Evolutionary conservation across 2,797 vertebrate genomes (phyloP), one percentile per base, ranked within the genome.

Genomic region (Catostomus latipinnis): DNA sequence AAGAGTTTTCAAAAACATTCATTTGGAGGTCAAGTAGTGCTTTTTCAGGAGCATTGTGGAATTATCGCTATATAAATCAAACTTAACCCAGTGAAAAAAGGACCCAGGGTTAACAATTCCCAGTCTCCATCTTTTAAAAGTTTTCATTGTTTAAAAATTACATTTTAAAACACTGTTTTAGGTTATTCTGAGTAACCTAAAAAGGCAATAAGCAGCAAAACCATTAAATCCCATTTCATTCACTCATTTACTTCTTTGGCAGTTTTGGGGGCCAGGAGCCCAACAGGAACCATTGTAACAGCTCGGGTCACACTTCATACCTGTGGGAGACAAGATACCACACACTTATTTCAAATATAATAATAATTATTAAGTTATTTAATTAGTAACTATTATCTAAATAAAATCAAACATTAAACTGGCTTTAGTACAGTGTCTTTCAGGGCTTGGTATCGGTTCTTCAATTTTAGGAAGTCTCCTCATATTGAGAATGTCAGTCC

Each of bases 271-370:
- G 1, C 96, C 97, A 0, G 94, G 83, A 10, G 93, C 96, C 98
- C 98, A 99, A 84, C 98, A 99, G 1, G 96, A 94, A 61, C 94
- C 93, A 80, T 97, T 95, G 63, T 94, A 93, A 84, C 96, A 97
- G 84, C 91, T 89, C 0, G 90, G 83, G 84, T 97, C 90, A 81
- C 98, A 99, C 83, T 90, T 94, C 50, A 88, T 88, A 92, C 97
- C 98, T 99, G 85, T 49, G 45, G 66, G 43, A 77, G 13, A 52
- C 53, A 22, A 83, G 75, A 75, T 8, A 71, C 34, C 81, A 46
- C 77, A 57, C 3, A 48, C 48, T 11, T 16, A 60, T 34, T 34
- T 34, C 34, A 34, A 34, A 34, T 34, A 34, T 34, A 3, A 8
- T 45, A 69, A n/a, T 14, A 12, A 4, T 13, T 50, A 60, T 6